These are phyloP conservation scores for Leptestheria dahalacensis DNA, from an alignment of 1,140 invertebrate species.

Conservation along the genomic window DNA sequence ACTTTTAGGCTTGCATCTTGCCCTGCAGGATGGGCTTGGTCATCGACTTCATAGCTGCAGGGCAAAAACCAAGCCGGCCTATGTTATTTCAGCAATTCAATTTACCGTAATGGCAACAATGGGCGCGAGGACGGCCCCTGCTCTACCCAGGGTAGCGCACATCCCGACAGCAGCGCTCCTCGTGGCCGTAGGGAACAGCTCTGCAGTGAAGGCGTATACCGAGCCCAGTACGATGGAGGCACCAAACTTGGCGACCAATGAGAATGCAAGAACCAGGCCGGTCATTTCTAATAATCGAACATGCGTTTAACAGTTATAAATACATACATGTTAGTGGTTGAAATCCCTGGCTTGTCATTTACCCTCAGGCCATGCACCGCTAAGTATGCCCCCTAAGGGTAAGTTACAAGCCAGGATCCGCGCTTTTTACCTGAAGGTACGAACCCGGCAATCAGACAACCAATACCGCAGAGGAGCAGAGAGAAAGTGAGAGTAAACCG, in stretches of 20 bases:
- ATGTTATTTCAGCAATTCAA: no score
- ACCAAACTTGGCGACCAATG: background rate
- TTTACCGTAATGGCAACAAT: background rate
- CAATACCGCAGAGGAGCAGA: background rate
- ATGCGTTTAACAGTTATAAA: no score
- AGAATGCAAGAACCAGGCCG: background rate
- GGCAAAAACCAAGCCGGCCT: no score
- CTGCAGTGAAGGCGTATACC: background rate
- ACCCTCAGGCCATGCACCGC: no score
- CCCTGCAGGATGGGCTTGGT: no score
- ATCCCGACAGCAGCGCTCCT: constrained; percentile 5
- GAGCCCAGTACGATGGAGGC: background rate
- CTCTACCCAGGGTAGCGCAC: background rate
- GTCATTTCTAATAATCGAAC: background rate
- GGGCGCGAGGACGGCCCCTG: background rate
- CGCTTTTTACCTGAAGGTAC: background rate
- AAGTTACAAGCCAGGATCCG: no score
- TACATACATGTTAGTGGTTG: no score
- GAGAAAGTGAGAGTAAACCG: background rate
- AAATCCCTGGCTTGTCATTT: no score
- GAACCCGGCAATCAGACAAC: background rate
- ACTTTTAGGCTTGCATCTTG: no score
- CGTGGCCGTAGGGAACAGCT: background rate
- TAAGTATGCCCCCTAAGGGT: no score
- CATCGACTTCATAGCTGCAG: no score